These are phyloP conservation scores for Psococerastis gibbosa DNA, from an alignment of 2,888 invertebrate genomes.

Conservation along the genomic window DNA sequence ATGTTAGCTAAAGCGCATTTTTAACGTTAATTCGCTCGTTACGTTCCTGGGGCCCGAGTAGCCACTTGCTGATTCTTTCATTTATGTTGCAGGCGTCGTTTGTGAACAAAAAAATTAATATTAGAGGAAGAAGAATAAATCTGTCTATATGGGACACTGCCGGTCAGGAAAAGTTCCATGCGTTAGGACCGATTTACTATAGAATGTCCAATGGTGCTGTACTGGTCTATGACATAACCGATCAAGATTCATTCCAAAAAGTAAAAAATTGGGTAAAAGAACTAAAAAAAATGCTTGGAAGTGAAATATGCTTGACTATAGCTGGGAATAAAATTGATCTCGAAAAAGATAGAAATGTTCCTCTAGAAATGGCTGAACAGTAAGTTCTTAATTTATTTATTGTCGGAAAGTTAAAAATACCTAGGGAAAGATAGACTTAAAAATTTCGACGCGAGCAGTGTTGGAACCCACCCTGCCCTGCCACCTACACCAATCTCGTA, in stretches of 20 bases:
- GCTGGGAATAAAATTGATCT: slow-evolving; percentile 96
- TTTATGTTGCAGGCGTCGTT: slow-evolving; percentile 68
- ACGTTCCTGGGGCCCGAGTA: too few relatives aligned
- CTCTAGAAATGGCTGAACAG: slow-evolving; percentile 69
- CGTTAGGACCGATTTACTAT: slow-evolving; percentile 94
- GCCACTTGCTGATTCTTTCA: too few relatives aligned
- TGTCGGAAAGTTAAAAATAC: background rate
- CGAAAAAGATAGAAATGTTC: slow-evolving; percentile 74
- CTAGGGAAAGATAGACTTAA: too few relatives aligned
- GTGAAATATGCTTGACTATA: slow-evolving; percentile 77
- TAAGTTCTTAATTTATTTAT: slow-evolving; percentile 28
- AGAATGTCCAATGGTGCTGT: slow-evolving; percentile 94
- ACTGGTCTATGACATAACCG: slow-evolving; percentile 94
- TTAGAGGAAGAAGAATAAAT: slow-evolving; percentile 75
- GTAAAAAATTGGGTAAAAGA: slow-evolving; percentile 98
- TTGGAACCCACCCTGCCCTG: too few relatives aligned
- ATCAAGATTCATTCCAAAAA: slow-evolving; percentile 89
- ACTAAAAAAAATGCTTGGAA: slow-evolving; percentile 84
- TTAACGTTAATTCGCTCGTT: too few relatives aligned
- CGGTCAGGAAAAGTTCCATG: slow-evolving; percentile 93
- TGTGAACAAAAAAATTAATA: slow-evolving; percentile 78
- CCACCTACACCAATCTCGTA: too few relatives aligned
- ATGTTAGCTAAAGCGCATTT: too few relatives aligned
- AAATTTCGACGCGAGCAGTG: too few relatives aligned
- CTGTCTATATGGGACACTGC: slow-evolving; percentile 97